Base-by-base conservation (phyloP, 2,113 vertebrate genomes). In the Corythoichthys intestinalis region DNA sequence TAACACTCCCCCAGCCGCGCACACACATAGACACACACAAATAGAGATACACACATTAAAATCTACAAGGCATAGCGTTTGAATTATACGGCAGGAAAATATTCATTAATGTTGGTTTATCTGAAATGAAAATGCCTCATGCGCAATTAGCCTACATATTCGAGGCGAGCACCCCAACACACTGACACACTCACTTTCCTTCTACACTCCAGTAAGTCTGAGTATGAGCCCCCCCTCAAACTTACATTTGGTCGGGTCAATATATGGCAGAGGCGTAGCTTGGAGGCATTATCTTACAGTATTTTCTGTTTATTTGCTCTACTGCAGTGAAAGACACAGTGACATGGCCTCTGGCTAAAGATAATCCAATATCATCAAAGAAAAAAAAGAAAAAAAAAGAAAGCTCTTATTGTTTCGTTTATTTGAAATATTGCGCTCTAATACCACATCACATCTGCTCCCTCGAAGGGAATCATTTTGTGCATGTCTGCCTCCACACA, bases 351-450 rank as follows among this genome's bases (percentile, higher is more conserved):
- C 66, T 8, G 80, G 91, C 84, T 54, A 57, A 66, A 69, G 68
- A 77, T 81, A 87, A 85, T 71, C 86, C 73, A 88, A 87, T 88
- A 86, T 70, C 74, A 73, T 65, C 71, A 66, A 39, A 65, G 81
- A 76, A 80, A 28, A 28, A 28, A 28, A 28, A 28, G 20, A 28
- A 28, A 81, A 46, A 46, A 41, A 61, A 61, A n/a, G 10, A 78
- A 83, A 80, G 80, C 66, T 63, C 69, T 71, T 73, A 76, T 81
- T 84, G 83, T 77, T 84, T 84, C 72, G 78, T 87, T 83, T 78
- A 77, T 77, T 80, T 70, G 71, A 81, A 82, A 79, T 74, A 73
- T 59, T 72, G 66, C 61, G 48, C 60, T 73, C 49, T 78, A 69
- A 83, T 86, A 86, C 75, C 72, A 41, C 71, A 75, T 58, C 74